Evolutionary conservation across 2,888 invertebrate species (phyloP).

Genomic region (Spisula subtruncata): DNA sequence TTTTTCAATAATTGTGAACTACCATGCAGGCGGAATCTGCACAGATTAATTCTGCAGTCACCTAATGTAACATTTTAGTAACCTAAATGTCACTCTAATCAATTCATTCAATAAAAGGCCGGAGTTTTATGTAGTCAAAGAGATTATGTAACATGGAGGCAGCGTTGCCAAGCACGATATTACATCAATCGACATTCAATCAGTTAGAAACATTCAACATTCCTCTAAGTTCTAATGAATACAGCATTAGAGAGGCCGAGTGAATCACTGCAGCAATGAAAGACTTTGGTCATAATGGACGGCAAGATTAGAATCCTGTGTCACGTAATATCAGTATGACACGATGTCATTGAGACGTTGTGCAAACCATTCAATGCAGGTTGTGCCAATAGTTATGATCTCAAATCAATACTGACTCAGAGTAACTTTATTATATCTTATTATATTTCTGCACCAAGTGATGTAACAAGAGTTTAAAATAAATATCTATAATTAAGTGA

Average conservation of each 20-base stretch:
- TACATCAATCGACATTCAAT: slow-evolving; percentile 16
- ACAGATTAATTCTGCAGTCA: neutral
- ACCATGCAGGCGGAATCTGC: neutral
- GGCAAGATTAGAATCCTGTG: neutral
- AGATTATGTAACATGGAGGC: slow-evolving; percentile 3
- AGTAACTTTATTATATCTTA: no score
- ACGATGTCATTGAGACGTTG: neutral
- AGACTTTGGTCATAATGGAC: neutral
- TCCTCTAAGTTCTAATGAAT: slow-evolving; percentile 15
- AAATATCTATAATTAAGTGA: no score
- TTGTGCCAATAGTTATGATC: no score
- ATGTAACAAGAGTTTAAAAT: no score
- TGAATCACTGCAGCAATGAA: neutral
- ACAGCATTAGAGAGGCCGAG: neutral
- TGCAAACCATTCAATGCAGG: neutral
- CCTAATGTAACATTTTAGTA: neutral
- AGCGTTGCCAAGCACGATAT: neutral
- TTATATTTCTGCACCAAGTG: no score
- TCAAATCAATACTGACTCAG: no score
- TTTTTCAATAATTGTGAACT: neutral
- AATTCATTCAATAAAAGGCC: neutral
- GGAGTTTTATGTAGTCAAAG: neutral
- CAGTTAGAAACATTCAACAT: neutral
- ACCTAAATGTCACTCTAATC: neutral
- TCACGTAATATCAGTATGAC: slow-evolving; percentile 1